phyloP scores from a whole-genome alignment of 1,140 invertebrate species.

The Neodiprion virginianus region DNA sequence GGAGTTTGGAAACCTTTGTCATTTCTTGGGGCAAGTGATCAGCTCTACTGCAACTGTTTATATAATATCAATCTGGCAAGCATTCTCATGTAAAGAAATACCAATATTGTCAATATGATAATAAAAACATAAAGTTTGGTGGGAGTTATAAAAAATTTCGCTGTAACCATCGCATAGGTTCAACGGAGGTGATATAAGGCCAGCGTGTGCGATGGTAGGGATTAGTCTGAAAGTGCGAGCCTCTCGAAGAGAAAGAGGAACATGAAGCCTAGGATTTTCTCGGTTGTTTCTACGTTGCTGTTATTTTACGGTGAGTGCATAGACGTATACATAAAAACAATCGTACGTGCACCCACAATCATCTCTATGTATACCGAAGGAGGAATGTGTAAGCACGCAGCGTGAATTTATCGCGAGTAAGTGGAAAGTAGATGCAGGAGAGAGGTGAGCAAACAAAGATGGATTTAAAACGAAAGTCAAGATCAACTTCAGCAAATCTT shows the following conservation, averaged over 20 bases:
- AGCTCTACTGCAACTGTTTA: background rate
- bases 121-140: background rate
- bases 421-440: too few relatives aligned
- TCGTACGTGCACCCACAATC: too few relatives aligned
- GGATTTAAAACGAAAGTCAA: background rate
- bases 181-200: background rate
- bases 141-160: slow-evolving; percentile 20
- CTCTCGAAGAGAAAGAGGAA: slow-evolving; percentile 2
- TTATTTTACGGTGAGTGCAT: background rate
- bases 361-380: too few relatives aligned
- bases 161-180: slow-evolving; percentile 35
- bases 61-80: background rate
- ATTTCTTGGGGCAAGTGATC: background rate
- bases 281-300: background rate
- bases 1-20: background rate
- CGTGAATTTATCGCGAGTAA: too few relatives aligned
- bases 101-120: background rate
- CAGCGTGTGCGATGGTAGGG: background rate
- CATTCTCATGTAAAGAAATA: background rate
- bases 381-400: too few relatives aligned
- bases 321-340: background rate
- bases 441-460: too few relatives aligned
- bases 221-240: background rate
- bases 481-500: background rate
- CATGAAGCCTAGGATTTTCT: slow-evolving; percentile 5